These are phyloP conservation scores for Heteropelma amictum DNA, from an alignment of 2,888 invertebrate genomes.

Conservation along the genomic window DNA sequence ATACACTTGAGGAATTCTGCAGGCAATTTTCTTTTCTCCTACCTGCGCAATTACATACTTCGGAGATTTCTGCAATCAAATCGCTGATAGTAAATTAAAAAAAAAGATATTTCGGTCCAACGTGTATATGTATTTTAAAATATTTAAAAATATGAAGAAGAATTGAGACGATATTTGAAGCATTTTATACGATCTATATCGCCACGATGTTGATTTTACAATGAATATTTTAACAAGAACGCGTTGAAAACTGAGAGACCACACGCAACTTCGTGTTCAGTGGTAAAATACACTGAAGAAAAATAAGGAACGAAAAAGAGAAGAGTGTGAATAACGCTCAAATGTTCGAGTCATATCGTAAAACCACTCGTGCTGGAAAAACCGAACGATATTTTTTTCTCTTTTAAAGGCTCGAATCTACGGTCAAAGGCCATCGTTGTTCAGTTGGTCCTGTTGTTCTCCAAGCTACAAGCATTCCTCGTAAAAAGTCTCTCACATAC, in stretches of 20 bases:
- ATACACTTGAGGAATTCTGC: no score
- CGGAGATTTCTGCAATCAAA: no score
- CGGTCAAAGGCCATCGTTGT: constrained; percentile 78
- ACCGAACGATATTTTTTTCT: neutral
- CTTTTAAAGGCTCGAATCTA: constrained; percentile 70
- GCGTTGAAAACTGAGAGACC: constrained; percentile 20
- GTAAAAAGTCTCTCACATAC: constrained; percentile 81
- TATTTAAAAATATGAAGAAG: no score
- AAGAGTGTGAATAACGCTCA: neutral
- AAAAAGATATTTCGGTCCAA: no score
- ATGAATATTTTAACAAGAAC: constrained; percentile 36
- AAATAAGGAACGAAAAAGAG: neutral
- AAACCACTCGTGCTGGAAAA: neutral
- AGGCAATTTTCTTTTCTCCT: no score
- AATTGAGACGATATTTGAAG: no score
- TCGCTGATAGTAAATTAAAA: no score
- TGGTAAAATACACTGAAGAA: neutral
- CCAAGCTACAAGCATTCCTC: constrained; percentile 83
- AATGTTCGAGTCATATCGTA: constrained; percentile 32
- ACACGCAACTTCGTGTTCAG: constrained; percentile 24
- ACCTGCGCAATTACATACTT: no score
- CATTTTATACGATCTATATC: constrained; percentile 32
- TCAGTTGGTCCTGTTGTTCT: constrained; percentile 83
- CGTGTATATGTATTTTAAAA: no score
- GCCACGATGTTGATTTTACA: neutral